phyloP scores from a whole-genome alignment of 2,797 vertebrate genomes.

The Amniataba percoides region DNA sequence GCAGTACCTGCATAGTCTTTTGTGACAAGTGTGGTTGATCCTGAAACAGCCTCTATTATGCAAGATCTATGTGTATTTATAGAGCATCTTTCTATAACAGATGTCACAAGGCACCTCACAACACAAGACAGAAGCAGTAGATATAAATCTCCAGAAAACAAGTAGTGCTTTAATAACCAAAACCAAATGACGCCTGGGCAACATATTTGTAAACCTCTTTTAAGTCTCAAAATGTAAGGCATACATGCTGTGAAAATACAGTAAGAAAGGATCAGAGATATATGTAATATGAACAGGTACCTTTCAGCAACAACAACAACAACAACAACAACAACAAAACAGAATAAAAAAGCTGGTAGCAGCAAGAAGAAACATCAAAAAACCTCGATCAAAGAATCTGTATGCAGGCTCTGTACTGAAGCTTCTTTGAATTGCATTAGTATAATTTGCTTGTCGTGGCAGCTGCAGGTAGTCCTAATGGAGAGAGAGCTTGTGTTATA shows the following conservation, averaged over 20 bases:
- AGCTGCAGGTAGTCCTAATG: conserved; percentile 37
- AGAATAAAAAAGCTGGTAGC: background rate
- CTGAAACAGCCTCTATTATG: background rate
- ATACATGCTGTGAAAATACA: background rate
- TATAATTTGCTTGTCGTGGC: conserved; percentile 1
- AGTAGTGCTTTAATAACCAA: background rate
- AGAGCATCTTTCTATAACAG: background rate
- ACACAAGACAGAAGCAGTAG: background rate
- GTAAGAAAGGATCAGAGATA: background rate
- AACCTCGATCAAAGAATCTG: background rate
- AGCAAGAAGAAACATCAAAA: background rate
- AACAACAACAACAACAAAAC: background rate
- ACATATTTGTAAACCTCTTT: background rate
- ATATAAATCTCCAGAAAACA: background rate
- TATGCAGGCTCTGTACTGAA: background rate
- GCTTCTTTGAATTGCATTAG: background rate
- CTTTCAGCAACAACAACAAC: background rate
- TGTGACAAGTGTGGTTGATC: background rate
- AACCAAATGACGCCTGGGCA: background rate
- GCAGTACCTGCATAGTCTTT: background rate
- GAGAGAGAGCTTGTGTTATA: conserved; percentile 30
- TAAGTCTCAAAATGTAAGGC: background rate
- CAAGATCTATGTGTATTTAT: background rate
- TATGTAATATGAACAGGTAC: background rate
- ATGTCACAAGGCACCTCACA: background rate